These are phyloP conservation scores for Sminthurides aquaticus DNA, from an alignment of 2,888 invertebrate species.

Conservation along the genomic window DNA sequence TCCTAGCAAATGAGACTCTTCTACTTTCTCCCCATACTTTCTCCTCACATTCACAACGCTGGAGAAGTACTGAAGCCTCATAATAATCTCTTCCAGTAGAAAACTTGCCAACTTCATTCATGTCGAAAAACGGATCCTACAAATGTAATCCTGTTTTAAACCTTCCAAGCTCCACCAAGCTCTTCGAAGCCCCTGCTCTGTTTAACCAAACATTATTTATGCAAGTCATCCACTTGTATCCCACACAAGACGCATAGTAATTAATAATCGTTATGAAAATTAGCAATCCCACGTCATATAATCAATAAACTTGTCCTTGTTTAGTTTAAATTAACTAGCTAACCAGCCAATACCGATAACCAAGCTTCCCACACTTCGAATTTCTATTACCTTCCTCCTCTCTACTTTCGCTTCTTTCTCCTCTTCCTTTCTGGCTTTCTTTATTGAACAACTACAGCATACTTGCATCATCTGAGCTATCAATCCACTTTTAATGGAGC, in stretches of 20 bases:
- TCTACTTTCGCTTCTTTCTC: background rate
- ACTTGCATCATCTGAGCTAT: background rate
- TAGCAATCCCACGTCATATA: conserved; percentile 4
- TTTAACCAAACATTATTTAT: too few species aligned
- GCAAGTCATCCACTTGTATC: too few species aligned
- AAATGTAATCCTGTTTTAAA: background rate
- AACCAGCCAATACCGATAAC: background rate
- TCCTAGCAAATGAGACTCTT: background rate
- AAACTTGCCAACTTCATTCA: background rate
- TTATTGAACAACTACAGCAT: too few species aligned
- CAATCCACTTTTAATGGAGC: background rate
- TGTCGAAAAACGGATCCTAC: background rate
- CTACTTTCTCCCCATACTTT: too few species aligned
- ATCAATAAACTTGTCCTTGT: background rate
- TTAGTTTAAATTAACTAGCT: background rate
- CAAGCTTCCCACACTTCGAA: background rate
- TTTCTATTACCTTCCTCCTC: background rate
- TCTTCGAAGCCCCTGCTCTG: too few species aligned
- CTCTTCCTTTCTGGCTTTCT: too few species aligned
- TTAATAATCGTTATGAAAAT: conserved; percentile 6
- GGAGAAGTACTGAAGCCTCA: too few species aligned
- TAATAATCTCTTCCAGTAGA: background rate
- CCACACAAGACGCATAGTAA: too few species aligned
- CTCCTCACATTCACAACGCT: too few species aligned
- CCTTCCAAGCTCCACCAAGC: background rate